phyloP scores from a whole-genome alignment of 1,140 invertebrate species.

The Hypothenemus hampei region DNA sequence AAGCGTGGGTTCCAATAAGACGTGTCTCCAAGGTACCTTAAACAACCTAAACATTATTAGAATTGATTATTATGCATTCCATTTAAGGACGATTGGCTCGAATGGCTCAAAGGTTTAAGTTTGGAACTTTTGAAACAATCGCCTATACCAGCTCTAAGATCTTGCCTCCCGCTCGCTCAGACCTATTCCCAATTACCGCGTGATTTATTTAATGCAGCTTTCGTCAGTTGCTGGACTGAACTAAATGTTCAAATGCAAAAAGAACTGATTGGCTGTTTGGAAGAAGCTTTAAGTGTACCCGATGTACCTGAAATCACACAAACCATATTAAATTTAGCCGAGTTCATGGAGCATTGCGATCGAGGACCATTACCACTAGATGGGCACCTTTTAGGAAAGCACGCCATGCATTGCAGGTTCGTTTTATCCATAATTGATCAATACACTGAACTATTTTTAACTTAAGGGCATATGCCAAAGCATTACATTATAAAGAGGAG shows the following conservation, averaged over 20 bases:
- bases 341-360: constrained; percentile 99
- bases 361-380: constrained; percentile 90
- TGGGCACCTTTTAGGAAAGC: constrained; percentile 71
- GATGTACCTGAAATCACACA: constrained; percentile 97
- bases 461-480: constrained; percentile 83
- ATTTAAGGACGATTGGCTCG: constrained; percentile 93
- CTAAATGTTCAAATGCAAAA: constrained; percentile 74
- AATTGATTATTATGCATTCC: neutral
- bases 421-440: neutral
- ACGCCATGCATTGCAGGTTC: constrained; percentile 81
- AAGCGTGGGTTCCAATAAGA: constrained; percentile 84
- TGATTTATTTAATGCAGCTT: constrained; percentile 97
- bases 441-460: neutral
- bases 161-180: constrained; percentile 89
- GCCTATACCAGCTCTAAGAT: constrained; percentile 85
- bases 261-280: constrained; percentile 80
- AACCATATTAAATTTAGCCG: constrained; percentile 94
- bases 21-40: constrained; percentile 74
- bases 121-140: constrained; percentile 94
- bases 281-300: constrained; percentile 85
- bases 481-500: constrained; percentile 97
- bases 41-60: neutral
- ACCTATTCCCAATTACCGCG: constrained; percentile 89
- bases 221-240: constrained; percentile 98
- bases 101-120: constrained; percentile 89